These are phyloP conservation scores for Cheilinus undulatus DNA, from an alignment of 2,113 vertebrate genomes.

Conservation along the genomic window DNA sequence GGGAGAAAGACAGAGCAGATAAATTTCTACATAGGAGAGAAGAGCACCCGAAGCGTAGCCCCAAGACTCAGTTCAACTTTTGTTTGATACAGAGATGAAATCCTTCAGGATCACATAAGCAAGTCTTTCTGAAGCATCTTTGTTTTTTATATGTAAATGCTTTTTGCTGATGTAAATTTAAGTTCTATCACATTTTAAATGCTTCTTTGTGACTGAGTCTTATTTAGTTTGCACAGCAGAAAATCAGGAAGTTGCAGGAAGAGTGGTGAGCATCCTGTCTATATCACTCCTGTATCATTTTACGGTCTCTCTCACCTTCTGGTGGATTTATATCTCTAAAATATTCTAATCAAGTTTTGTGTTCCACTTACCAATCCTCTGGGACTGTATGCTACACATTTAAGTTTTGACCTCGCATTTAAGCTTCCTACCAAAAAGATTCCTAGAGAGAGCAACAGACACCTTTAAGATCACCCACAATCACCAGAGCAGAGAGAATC, in stretches of 20 bases:
- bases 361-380: neutral
- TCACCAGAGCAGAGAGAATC: constrained; percentile 61
- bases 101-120: neutral
- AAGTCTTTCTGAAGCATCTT: neutral
- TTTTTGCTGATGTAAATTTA: neutral
- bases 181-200: neutral
- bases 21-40: neutral
- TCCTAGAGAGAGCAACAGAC: neutral
- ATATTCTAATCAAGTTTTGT: neutral
- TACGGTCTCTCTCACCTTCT: neutral
- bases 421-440: neutral
- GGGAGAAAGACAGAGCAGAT: constrained; percentile 6
- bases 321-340: neutral
- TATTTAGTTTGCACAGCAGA: constrained; percentile 14
- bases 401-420: too few relatives aligned
- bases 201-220: neutral
- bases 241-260: constrained; percentile 19
- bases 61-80: neutral
- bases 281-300: neutral
- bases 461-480: constrained; percentile 29
- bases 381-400: neutral
- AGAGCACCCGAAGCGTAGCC: constrained; percentile 6
- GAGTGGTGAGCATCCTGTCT: constrained; percentile 41
- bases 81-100: neutral
- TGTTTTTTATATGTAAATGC: neutral